These are phyloP conservation scores for Drosophila navojoa DNA, from an alignment of 1,140 invertebrate genomes.

Conservation along the genomic window DNA sequence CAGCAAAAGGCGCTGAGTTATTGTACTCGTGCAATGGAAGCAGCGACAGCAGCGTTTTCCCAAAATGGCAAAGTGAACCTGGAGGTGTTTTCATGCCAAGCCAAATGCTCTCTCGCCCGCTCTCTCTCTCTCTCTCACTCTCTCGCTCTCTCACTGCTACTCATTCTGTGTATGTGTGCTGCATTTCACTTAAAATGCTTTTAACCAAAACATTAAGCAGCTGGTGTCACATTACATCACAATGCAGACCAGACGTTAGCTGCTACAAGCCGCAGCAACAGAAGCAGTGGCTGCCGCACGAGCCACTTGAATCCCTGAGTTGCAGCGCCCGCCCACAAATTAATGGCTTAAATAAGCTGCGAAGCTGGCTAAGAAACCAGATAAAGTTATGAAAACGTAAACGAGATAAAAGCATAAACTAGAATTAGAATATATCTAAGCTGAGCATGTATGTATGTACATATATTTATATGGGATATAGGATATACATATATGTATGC, in stretches of 20 bases:
- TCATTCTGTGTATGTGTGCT: constrained; percentile 26
- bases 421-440: too few relatives aligned
- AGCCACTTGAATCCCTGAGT: neutral
- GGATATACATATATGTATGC: too few relatives aligned
- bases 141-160: too few relatives aligned
- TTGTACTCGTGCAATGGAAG: constrained; percentile 26
- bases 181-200: constrained; percentile 82
- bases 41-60: constrained; percentile 22
- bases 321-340: constrained; percentile 36
- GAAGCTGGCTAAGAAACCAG: constrained; percentile 10
- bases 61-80: constrained; percentile 45
- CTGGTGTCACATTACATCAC: constrained; percentile 80
- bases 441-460: too few relatives aligned
- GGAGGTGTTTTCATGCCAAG: constrained; percentile 5
- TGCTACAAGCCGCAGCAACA: constrained; percentile 36
- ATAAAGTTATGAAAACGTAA: neutral
- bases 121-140: too few relatives aligned
- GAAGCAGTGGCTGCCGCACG: neutral
- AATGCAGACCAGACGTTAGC: constrained; percentile 45
- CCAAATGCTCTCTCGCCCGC: neutral
- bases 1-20: constrained; percentile 59
- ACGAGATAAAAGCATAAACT: neutral
- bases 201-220: constrained; percentile 82
- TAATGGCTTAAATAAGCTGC: constrained; percentile 63
- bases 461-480: too few relatives aligned